These are phyloP conservation scores for Dolichoris vasculosae DNA, from an alignment of 1,140 invertebrate species.

Conservation along the genomic window DNA sequence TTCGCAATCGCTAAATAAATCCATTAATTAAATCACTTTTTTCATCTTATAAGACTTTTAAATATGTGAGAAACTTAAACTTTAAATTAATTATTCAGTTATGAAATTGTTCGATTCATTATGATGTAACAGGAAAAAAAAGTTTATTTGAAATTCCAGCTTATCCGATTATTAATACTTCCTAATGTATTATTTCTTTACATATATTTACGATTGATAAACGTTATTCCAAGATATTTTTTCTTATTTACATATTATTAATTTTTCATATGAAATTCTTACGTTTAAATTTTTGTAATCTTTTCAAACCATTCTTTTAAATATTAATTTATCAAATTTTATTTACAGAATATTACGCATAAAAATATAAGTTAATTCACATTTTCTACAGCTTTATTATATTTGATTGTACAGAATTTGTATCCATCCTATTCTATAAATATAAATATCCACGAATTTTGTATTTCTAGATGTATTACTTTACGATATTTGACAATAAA, in stretches of 20 bases:
- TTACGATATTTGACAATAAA: slow-evolving; percentile 23
- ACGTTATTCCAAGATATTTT: not conserved
- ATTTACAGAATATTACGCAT: not conserved
- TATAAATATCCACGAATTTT: not conserved
- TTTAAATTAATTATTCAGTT: too few relatives aligned
- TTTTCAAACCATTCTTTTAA: too few relatives aligned
- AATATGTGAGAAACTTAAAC: too few relatives aligned
- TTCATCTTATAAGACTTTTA: not conserved
- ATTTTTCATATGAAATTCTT: too few relatives aligned
- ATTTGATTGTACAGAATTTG: not conserved
- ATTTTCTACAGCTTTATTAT: not conserved
- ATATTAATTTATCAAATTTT: not conserved
- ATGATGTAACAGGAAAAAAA: too few relatives aligned
- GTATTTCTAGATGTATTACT: not conserved
- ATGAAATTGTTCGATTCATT: too few relatives aligned
- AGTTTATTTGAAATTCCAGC: too few relatives aligned
- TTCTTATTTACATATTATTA: too few relatives aligned
- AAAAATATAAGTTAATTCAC: not conserved
- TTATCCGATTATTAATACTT: too few relatives aligned
- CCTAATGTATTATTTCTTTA: not conserved
- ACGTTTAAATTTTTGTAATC: too few relatives aligned
- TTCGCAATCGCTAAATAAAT: not conserved
- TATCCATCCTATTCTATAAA: not conserved
- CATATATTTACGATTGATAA: not conserved
- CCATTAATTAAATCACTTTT: not conserved